Evolutionary conservation across 2,113 vertebrate genomes (phyloP).

Genomic region (Halichoerus grypus): DNA sequence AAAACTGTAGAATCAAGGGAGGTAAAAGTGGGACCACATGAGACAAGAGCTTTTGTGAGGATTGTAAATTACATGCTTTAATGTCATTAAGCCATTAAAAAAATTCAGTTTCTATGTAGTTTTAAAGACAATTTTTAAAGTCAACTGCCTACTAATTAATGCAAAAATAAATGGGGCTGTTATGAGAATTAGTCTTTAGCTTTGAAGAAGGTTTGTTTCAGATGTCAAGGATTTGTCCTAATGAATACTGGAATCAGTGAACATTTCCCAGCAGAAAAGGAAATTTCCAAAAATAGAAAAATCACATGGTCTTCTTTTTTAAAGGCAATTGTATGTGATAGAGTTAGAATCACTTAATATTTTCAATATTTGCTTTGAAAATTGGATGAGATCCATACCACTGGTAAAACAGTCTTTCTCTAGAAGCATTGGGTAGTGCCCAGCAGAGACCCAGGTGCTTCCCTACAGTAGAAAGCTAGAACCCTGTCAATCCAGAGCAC

Average conservation of each 20-base stretch:
- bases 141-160: constrained; percentile 78
- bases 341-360: constrained; percentile 48
- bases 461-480: not conserved
- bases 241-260: constrained; percentile 58
- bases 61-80: constrained; percentile 69
- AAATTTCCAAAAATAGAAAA: constrained; percentile 56
- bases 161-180: constrained; percentile 69
- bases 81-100: constrained; percentile 73
- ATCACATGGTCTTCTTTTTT: not conserved
- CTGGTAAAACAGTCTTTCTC: not conserved
- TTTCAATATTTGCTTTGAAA: constrained; percentile 64
- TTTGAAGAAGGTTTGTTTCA: constrained; percentile 71
- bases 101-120: constrained; percentile 68
- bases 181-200: constrained; percentile 64
- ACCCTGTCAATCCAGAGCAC: not conserved
- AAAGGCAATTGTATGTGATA: constrained; percentile 27
- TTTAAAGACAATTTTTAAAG: constrained; percentile 79
- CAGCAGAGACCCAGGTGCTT: not conserved
- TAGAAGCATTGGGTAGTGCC: not conserved
- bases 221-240: constrained; percentile 70
- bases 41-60: constrained; percentile 76
- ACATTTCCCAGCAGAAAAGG: constrained; percentile 56
- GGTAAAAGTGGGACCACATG: constrained; percentile 57
- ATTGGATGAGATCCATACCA: constrained; percentile 19
- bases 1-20: constrained; percentile 66